Base-by-base conservation (phyloP, 2,113 vertebrate species). In the Chaetodon trifascialis region DNA sequence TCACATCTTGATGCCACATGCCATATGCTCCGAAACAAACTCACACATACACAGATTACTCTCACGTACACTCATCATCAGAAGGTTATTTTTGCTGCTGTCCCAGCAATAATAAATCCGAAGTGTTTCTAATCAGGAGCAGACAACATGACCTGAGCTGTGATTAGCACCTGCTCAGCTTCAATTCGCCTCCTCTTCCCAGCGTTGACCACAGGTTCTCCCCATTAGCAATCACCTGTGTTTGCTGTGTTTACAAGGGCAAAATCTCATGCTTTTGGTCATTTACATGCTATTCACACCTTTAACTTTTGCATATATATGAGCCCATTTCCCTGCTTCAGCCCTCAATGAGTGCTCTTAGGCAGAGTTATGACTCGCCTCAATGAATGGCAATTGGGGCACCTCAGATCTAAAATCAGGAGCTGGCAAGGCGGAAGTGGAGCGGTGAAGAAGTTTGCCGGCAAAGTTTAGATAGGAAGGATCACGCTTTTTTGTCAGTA, bases 241-340 rank as follows among this genome's bases (percentile, higher is more conserved):
- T 83, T 83, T 86, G 73, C 82, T 65, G 71, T 86, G 90, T 91
- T 94, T 88, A 90, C 90, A 85, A 83, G 88, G 75, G 67, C 83
- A 78, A 74, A 56, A 87, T 83, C 54, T 36, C 74, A 79, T 74
- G 82, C 25, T 3, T 87, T 73, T 55, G 63, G 76, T 77, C 79
- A 91, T 91, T 91, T 86, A 86, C 78, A 91, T 91, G 85, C 86
- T 34, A 72, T 86, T 86, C 91, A 92, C 83, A 90, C 85, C 67
- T 83, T 88, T 73, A 86, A 58, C 82, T 79, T 83, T 83, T 93
- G 85, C 86, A 92, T 92, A 86, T 91, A 89, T 88, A 93, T 86
- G 86, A 93, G 88, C 46, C 68, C 67, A 93, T 92, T 93, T 90
- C 64, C 80, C 79, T 52, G 47, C 73, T 59, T 69, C 70, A 72